Base-by-base conservation (phyloP, 2,113 vertebrate species). In the Coryphaenoides rupestris region DNA sequence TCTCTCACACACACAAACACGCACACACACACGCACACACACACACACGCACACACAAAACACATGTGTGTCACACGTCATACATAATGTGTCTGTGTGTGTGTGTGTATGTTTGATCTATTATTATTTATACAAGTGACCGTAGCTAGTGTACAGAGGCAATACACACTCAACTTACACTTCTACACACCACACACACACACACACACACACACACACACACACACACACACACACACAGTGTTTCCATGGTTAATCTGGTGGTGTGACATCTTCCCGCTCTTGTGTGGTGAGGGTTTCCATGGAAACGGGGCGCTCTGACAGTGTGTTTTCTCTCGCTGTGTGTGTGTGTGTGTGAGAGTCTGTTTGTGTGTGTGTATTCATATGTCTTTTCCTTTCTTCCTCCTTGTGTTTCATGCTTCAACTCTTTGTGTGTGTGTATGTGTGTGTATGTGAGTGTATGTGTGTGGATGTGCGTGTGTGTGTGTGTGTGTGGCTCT, bases 161-260 rank as follows among this genome's bases (percentile, higher is more conserved):
- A n/a, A n/a, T n/a, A n/a, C n/a, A n/a, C n/a, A n/a, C n/a, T n/a
- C n/a, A n/a, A n/a, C n/a, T n/a, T n/a, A n/a, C n/a, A n/a, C n/a
- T n/a, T n/a, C n/a, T n/a, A n/a, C n/a, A n/a, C n/a, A n/a, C n/a
- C n/a, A n/a, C 19, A 55, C 7, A 55, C 54, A 55, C 22, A 21
- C 3, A 9, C 16, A 28, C 15, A 33, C 50, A 28, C 17, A 47
- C 1, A 33, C 15, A 1, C 6, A 63, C 46, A 74, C 19, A 58
- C 63, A 83, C 63, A 55, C 63, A 69, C 63, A 62, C 68, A 52
- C 53, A 69, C 76, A 72, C 81, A 78, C 76, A 75, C 85, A 85
- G 79, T 33, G 86, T 89, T 86, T 86, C 87, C 86, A 89, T 85
- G 84, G 86, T 77, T 84, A 89, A 84, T 82, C 73, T 82, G 73